Evolutionary conservation across 23 tunicate species (phyloP).

Genomic region (Ascidia mentula): DNA sequence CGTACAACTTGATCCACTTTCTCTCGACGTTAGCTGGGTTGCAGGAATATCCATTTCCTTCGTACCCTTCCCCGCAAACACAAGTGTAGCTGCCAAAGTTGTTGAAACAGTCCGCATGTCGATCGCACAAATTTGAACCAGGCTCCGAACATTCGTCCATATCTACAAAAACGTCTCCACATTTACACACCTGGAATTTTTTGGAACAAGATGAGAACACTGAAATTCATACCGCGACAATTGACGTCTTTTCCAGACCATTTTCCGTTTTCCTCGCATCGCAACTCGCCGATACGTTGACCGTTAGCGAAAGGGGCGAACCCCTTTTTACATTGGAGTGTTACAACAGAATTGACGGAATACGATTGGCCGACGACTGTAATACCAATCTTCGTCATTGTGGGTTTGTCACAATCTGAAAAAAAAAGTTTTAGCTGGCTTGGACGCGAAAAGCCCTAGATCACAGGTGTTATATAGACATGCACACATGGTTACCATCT

Average conservation of each 20-base stretch:
- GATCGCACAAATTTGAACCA: slow-evolving; percentile 33
- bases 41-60: slow-evolving; percentile 70
- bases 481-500: too few species aligned
- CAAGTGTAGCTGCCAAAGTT: slow-evolving; percentile 61
- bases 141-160: slow-evolving; percentile 50
- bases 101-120: slow-evolving; percentile 67
- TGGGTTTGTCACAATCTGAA: slow-evolving; percentile 29
- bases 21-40: slow-evolving; percentile 47
- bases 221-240: slow-evolving; percentile 22
- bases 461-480: too few species aligned
- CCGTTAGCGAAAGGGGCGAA: slow-evolving; percentile 23
- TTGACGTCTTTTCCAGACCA: slow-evolving; percentile 34
- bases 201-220: neutral
- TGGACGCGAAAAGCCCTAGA: too few species aligned
- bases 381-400: slow-evolving; percentile 8
- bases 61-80: slow-evolving; percentile 56
- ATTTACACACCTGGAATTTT: neutral
- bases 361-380: slow-evolving; percentile 18
- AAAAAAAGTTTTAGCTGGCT: too few species aligned
- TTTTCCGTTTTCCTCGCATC: slow-evolving; percentile 21
- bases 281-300: slow-evolving; percentile 1
- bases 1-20: slow-evolving; percentile 16
- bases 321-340: slow-evolving; percentile 25
- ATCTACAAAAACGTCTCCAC: slow-evolving; percentile 15
- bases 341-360: slow-evolving; percentile 14